Evolutionary conservation across 2,888 invertebrate species (phyloP), one percentile per base, ranked within the genome.

Genomic region (Platypus cylindrus): DNA sequence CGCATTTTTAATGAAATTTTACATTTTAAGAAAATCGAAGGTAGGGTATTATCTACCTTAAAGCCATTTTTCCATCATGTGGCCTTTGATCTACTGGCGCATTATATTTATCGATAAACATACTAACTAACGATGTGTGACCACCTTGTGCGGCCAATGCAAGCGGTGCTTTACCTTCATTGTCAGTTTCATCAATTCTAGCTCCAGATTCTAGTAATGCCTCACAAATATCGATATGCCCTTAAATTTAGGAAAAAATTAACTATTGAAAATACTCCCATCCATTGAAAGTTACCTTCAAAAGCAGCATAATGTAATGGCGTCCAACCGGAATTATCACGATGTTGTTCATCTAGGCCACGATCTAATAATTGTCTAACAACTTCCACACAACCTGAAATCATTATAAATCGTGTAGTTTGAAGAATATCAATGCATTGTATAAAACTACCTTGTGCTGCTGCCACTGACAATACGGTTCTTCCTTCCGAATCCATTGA

Each of bases 271-370:
- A 11, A 17, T 11, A 16, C 13, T 13, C 18, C 5, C 5, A 16
- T 16, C 8, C 36, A 32, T 24, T 16, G 3, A 25, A 9, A 30
- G 5, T 32, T 52, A 62, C 78, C 83, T 67, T 95, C 91, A 58
- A 93, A 94, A 9, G 94, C 87, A 0, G 94, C 83, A 57, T 95
- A 94, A 58, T 95, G 94, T 34, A 97, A 60, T 1, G 97, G 93
- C 1, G 95, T 94, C 95, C 94, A 95, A 0, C 95, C 94, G 0
- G 87, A 85, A 62, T 93, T 91, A 57, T 95, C 95, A 13, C 85
- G 67, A 54, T 86, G 86, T 40, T 84, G 84, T 50, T 86, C 86
- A 51, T 86, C 86, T 29, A 86, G 56, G 0, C 86, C 94, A 46
- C 90, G 70, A 58, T 87, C 91, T 11, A 95, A 66, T 25, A 95